Conservation (phyloP, 2,113 vertebrate genomes). For the Proteles cristata region DNA sequence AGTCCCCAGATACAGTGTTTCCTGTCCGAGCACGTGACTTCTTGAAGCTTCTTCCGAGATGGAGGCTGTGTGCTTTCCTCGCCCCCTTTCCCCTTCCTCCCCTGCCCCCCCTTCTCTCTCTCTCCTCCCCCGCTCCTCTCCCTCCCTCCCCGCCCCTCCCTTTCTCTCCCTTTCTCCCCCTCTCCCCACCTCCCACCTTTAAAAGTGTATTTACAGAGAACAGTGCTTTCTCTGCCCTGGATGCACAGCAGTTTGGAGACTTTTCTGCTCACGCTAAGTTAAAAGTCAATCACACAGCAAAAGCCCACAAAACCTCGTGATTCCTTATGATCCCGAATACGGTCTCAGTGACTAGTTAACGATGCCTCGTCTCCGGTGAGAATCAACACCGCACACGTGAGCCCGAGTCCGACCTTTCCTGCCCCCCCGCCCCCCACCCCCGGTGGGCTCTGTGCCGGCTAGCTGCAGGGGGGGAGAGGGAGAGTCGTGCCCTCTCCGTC, state of each 20-base stretch:
- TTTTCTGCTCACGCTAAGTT: neutral
- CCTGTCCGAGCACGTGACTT: neutral
- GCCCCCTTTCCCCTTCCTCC: neutral
- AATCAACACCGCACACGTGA: neutral
- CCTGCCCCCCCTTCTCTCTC: too few species aligned
- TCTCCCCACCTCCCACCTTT: neutral
- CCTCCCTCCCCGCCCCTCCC: too few species aligned
- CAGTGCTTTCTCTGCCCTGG: too few species aligned
- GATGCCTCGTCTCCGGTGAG: neutral
- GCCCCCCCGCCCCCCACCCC: too few species aligned
- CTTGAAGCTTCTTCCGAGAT: neutral
- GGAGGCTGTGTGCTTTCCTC: neutral
- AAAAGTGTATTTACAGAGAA: neutral
- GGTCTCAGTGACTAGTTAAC: neutral
- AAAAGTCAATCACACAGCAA: neutral
- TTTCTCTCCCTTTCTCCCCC: neutral
- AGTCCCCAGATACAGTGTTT: neutral
- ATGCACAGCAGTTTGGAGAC: neutral
- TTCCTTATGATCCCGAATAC: neutral
- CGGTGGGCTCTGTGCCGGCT: neutral
- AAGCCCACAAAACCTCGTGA: neutral
- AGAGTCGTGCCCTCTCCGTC: neutral
- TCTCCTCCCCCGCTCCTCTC: too few species aligned
- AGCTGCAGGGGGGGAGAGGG: rapidly evolving
- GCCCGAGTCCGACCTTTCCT: neutral